These are phyloP conservation scores for Spialia ferax DNA, from an alignment of 2,888 invertebrate genomes.

Conservation along the genomic window DNA sequence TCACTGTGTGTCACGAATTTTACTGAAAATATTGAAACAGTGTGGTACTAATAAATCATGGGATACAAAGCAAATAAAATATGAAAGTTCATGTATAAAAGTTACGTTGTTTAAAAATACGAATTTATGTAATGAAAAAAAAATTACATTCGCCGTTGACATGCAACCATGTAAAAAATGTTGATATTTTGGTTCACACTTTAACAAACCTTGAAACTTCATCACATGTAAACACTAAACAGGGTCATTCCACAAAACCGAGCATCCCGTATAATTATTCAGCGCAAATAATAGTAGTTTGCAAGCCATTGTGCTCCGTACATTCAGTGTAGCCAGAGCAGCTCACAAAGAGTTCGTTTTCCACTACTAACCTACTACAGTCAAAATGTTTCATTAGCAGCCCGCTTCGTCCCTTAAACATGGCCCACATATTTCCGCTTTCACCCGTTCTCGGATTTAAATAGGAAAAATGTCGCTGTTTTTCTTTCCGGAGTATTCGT, in stretches of 20 bases:
- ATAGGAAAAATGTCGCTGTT: conserved; percentile 21
- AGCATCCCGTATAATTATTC: not conserved
- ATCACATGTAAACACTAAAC: not conserved
- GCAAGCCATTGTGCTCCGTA: conserved; percentile 49
- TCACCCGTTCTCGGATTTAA: conserved; percentile 17
- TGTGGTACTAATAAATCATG: too few relatives aligned
- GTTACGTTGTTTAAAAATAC: too few relatives aligned
- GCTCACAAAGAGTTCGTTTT: conserved; percentile 9
- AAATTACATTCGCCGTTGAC: too few relatives aligned
- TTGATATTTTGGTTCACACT: not conserved
- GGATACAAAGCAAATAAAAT: too few relatives aligned
- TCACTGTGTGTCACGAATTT: too few relatives aligned
- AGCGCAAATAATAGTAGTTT: conserved; percentile 54
- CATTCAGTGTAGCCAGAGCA: conserved; percentile 50
- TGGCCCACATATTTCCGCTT: conserved; percentile 32
- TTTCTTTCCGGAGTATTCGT: not conserved
- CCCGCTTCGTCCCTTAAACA: conserved; percentile 44
- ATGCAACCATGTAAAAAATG: not conserved
- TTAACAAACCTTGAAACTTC: conserved; percentile 2
- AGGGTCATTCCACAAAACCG: conserved; percentile 7
- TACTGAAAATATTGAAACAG: too few relatives aligned
- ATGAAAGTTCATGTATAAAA: too few relatives aligned
- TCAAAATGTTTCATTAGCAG: conserved; percentile 48
- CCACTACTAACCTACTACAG: conserved; percentile 31
- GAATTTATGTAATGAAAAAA: too few relatives aligned